A percentile compares a stretch with the other conserved stretches of the same genome.
Evolutionary conservation across 2,113 vertebrate species (phyloP).

Genomic region (Sinocyclocheilus anophthalmus): DNA sequence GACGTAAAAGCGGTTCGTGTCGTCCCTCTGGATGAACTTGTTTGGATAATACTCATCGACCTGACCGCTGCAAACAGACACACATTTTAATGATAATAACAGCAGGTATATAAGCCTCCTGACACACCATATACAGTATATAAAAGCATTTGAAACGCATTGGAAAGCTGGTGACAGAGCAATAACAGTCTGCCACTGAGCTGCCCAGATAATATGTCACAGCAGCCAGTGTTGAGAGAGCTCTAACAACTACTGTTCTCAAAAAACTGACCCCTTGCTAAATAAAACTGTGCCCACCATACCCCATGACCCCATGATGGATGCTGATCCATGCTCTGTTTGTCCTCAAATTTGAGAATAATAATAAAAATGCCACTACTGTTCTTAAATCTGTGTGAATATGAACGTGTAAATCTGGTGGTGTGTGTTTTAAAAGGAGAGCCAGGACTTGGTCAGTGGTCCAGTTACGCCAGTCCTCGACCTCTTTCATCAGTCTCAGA

Average conservation of each 20-base stretch:
- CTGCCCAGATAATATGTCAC: not conserved
- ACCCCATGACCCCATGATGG: not conserved
- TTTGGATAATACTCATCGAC: constrained; percentile 82
- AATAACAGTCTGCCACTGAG: not conserved
- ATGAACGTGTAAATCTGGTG: not conserved
- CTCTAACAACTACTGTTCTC: not conserved
- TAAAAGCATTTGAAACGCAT: no score
- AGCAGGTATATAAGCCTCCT: not conserved
- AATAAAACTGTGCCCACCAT: constrained; percentile 15
- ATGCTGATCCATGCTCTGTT: not conserved
- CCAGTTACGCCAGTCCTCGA: not conserved
- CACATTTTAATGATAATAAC: not conserved
- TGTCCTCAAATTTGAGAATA: not conserved
- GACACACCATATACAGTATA: not conserved
- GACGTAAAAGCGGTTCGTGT: constrained; percentile 81
- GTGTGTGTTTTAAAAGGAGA: not conserved
- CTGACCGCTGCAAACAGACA: constrained; percentile 69
- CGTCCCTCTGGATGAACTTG: constrained; percentile 84
- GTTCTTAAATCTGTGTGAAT: not conserved
- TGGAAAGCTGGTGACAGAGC: not conserved
- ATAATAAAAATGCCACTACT: not conserved
- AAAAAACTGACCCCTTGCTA: constrained; percentile 1
- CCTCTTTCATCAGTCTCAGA: not conserved
- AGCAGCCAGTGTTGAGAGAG: not conserved
- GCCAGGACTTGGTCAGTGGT: no score